Evolutionary conservation across 2,888 invertebrate species (phyloP).

Genomic region (Ormyrus thymus): DNA sequence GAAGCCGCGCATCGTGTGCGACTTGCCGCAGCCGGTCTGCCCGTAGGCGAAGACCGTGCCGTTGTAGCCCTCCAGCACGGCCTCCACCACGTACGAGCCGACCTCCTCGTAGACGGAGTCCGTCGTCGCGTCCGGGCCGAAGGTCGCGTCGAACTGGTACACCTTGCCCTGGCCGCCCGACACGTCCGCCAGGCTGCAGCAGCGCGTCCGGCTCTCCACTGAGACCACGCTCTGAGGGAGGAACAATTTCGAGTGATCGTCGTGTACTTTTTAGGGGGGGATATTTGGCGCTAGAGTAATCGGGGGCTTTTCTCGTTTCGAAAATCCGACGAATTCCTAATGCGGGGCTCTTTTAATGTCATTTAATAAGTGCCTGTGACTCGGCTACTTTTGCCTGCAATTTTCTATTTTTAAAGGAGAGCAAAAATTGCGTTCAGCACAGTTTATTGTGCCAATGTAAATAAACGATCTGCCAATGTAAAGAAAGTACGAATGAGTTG

Average conservation of each 20-base stretch:
- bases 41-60: slow-evolving; percentile 96
- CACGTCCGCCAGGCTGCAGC: slow-evolving; percentile 77
- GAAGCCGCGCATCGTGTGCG: slow-evolving; percentile 87
- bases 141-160: slow-evolving; percentile 86
- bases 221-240: slow-evolving; percentile 80
- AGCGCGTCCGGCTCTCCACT: slow-evolving; percentile 78
- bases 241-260: background rate
- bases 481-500: no score
- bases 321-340: no score
- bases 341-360: no score
- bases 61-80: slow-evolving; percentile 93
- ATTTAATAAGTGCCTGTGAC: no score
- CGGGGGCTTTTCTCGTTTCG: no score
- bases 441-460: no score
- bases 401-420: no score
- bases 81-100: slow-evolving; percentile 77
- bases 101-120: slow-evolving; percentile 92
- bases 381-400: no score
- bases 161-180: slow-evolving; percentile 64
- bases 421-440: no score
- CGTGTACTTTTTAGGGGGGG: no score
- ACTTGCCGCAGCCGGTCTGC: slow-evolving; percentile 94
- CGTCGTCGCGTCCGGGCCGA: slow-evolving; percentile 85
- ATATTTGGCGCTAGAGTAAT: no score
- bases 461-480: no score